Evolutionary conservation across 2,888 invertebrate species (phyloP).

Genomic region (Hetaerina titia): DNA sequence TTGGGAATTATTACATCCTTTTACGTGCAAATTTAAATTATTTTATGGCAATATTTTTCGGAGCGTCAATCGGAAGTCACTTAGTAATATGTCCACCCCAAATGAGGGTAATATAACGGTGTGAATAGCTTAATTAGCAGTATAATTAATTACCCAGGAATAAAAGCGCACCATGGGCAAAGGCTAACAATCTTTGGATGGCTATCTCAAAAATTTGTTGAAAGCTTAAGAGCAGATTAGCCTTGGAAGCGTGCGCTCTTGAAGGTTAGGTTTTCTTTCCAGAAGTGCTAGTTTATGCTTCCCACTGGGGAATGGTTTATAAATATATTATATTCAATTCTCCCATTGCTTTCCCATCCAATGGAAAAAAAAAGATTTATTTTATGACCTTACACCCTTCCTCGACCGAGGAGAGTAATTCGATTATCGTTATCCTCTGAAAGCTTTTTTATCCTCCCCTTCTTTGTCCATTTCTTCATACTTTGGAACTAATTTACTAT

Average conservation of each 20-base stretch:
- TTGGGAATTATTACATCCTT: background rate
- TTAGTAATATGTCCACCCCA: background rate
- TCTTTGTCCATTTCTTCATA: constrained; percentile 15
- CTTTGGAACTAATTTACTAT: constrained; percentile 44
- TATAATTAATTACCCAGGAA: background rate
- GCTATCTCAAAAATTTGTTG: background rate
- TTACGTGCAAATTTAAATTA: background rate
- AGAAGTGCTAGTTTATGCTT: constrained; percentile 2
- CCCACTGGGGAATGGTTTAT: background rate
- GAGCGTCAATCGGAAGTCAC: background rate
- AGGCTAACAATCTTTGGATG: background rate
- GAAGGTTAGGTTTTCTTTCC: background rate
- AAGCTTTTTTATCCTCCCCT: background rate
- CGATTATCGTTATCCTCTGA: constrained; percentile 29
- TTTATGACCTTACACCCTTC: constrained; percentile 4
- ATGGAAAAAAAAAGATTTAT: background rate
- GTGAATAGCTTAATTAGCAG: background rate
- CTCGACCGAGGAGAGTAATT: background rate
- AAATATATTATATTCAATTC: constrained; percentile 19
- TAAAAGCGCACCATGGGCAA: background rate
- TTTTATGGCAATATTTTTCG: background rate
- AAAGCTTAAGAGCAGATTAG: background rate
- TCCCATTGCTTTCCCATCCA: background rate
- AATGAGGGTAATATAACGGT: background rate
- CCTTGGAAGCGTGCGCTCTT: background rate